Evolutionary conservation across 2,888 invertebrate species (phyloP), one percentile per base, ranked within the genome.

Genomic region (Aspidiotus rigidus): DNA sequence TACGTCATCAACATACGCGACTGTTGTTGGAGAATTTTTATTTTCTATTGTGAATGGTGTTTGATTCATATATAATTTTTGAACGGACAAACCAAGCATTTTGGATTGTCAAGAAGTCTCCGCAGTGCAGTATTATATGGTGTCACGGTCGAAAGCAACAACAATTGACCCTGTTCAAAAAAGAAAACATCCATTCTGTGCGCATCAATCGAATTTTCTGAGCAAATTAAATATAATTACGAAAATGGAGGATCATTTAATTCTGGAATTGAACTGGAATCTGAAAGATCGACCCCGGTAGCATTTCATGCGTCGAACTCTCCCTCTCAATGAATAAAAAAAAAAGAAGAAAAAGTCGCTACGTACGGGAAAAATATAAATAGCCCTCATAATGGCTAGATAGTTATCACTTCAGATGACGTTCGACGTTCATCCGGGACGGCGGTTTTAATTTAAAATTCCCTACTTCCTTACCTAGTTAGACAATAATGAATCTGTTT

Each of bases 311-410:
- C 15, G 53, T 53, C 13, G 56, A 39, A 59, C 11, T 13, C 17
- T 28, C 49, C 56, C 40, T 56, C 41, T 56, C 56, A 55, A 56
- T 56, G 44, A 64, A 55, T 28, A 59, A 59, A 55, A 7, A 15
- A 55, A n/a, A 55, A 8, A 55, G n/a, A 55, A 55, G 8, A 55
- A 59, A 66, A 66, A 66, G 66, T 66, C 66, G 59, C 49, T 16
- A 28, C 41, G 66, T 57, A 17, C 59, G 66, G 55, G 59, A 66
- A 66, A 66, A 57, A 59, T 66, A 44, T 66, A 44, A 66, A 66
- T 66, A 66, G 66, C 66, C 66, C 66, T 57, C 66, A 66, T 66
- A 66, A 66, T 59, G 44, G 66, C 59, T 44, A 57, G 44, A 66
- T 57, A 59, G 44, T 66, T 66, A 66, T 66, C 66, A 63, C 63